Base-by-base conservation (phyloP, 2,888 invertebrate genomes). In the Erebia ligea region DNA sequence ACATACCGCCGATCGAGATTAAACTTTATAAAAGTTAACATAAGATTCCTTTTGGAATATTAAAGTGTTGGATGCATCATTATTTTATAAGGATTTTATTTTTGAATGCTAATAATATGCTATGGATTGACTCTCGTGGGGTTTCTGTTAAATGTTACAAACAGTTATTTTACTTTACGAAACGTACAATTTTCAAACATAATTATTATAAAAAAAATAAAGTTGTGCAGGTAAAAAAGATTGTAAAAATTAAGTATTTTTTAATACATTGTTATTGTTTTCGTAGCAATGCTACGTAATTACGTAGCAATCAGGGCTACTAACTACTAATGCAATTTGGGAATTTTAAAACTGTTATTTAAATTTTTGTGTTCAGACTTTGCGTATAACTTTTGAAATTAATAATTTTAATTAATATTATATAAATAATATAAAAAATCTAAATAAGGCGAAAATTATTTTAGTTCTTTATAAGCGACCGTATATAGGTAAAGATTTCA, bases 1-100 rank as follows among this genome's bases (percentile, higher is more conserved):
- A 54, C 54, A 21, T 4, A 42, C 52, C 34, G 25, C 63, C 57
- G 66, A 63, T 67, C 40, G 45, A 72, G 61, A 75, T 34, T 75
- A 66, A 34, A 71, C 76, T 70, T 72, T 79, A 75, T 68, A 1
- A 0, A 0, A 0, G 9, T 21, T 0, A 0, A 0, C 0, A 19
- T 72, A 77, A 50, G 67, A 74, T 10, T 67, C 0, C 54, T 40
- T 68, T 68, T 73, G 6, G 52, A 56, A 34, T 71, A 21, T 1
- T 48, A 15, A 8, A 25, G 11, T 21, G 1, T 15, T n/a, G n/a
- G 61, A 62, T 58, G 58, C 40, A 50, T 66, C 65, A 62, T 68
- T 72, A 72, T 74, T 68, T 52, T 63, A 67, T 56, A 62, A 70
- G 67, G 66, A 71, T 66, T 72, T 72, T 68, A 68, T 69, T 66